A percentile compares a stretch with the other conserved stretches of the same genome.
These are phyloP conservation scores for Smutsia gigantea DNA, from an alignment of 2,797 vertebrate genomes.

Conservation along the genomic window DNA sequence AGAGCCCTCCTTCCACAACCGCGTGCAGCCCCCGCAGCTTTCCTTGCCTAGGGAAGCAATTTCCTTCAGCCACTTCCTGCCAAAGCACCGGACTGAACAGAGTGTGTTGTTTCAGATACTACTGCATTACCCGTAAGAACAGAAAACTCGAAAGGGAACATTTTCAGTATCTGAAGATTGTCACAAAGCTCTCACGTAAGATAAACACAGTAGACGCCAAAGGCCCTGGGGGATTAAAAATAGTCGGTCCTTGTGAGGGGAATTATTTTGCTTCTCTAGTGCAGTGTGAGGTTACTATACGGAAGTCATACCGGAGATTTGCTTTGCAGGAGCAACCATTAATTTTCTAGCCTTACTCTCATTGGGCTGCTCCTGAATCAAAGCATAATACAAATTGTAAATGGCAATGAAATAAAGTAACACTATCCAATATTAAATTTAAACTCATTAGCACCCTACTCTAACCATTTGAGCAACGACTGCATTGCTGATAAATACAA, in stretches of 20 bases:
- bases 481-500: not conserved
- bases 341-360: not conserved
- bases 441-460: not conserved
- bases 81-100: constrained; percentile 38
- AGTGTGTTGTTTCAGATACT: constrained; percentile 52
- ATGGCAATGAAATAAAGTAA: not conserved
- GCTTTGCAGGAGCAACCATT: not conserved
- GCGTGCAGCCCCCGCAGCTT: constrained; percentile 69
- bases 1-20: constrained; percentile 14
- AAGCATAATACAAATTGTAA: not conserved
- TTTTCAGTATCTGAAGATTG: constrained; percentile 37
- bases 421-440: not conserved
- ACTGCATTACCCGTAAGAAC: constrained; percentile 50
- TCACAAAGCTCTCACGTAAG: not conserved
- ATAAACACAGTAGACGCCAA: not conserved
- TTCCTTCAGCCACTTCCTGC: constrained; percentile 71
- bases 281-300: not conserved
- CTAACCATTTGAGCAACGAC: not conserved
- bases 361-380: not conserved
- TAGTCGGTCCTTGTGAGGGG: not conserved
- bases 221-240: not conserved
- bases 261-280: not conserved
- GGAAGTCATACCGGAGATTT: not conserved
- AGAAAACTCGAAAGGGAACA: constrained; percentile 37
- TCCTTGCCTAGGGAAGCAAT: constrained; percentile 74